These are phyloP conservation scores for Limenitis camilla DNA, from an alignment of 2,888 invertebrate genomes.

Conservation along the genomic window DNA sequence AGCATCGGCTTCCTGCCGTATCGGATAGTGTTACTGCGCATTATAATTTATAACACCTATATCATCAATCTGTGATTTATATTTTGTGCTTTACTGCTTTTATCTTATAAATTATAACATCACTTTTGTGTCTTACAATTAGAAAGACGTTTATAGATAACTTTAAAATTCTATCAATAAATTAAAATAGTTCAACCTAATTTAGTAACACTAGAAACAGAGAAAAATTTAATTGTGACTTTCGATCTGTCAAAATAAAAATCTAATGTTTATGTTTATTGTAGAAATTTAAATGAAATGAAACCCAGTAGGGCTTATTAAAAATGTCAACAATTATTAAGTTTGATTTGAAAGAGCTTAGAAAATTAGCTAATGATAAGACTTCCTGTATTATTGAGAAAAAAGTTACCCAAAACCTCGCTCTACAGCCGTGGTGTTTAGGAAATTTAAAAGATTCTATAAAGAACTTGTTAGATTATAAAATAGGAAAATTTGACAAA, in stretches of 20 bases:
- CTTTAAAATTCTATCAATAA: no score
- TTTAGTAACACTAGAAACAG: no score
- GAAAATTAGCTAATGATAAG: constrained; percentile 68
- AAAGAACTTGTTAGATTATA: constrained; percentile 73
- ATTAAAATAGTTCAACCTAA: no score
- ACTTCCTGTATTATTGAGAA: constrained; percentile 75
- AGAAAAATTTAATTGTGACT: no score
- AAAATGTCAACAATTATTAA: constrained; percentile 67
- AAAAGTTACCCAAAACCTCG: constrained; percentile 72
- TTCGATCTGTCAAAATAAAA: background rate
- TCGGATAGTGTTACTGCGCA: no score
- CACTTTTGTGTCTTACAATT: no score
- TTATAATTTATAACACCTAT: no score
- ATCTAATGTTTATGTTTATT: background rate
- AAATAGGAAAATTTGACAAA: constrained; percentile 76
- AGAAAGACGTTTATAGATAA: no score
- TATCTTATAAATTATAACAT: no score
- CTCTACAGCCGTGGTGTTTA: constrained; percentile 78
- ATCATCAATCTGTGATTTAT: no score
- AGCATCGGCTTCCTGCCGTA: no score
- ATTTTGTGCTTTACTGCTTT: no score
- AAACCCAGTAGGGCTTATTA: constrained; percentile 9
- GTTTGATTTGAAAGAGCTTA: constrained; percentile 71
- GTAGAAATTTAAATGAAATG: background rate
- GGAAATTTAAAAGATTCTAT: constrained; percentile 74